A percentile compares a stretch with the other conserved stretches of the same genome.
These are phyloP conservation scores for Nomada fucata DNA, from an alignment of 2,888 invertebrate genomes.

Conservation along the genomic window DNA sequence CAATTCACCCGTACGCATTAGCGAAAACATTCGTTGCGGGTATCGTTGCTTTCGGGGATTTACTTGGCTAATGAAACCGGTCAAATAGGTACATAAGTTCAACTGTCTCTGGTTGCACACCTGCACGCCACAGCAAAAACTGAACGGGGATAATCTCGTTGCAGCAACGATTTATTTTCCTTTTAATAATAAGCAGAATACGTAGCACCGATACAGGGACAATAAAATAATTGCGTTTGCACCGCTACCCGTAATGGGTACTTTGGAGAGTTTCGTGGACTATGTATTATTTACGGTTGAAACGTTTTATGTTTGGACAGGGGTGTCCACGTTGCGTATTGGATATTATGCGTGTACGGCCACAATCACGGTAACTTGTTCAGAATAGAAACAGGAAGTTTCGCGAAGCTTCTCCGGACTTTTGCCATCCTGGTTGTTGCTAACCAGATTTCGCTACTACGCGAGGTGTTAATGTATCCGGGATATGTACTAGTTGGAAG, in stretches of 20 bases:
- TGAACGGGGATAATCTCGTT: not conserved
- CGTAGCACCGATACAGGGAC: not conserved
- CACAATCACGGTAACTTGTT: slow-evolving; percentile 11
- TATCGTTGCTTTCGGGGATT: not conserved
- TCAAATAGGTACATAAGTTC: slow-evolving; percentile 10
- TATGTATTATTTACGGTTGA: not conserved
- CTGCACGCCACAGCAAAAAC: not conserved
- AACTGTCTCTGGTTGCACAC: not conserved
- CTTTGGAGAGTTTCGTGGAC: not conserved
- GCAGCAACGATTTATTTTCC: not conserved
- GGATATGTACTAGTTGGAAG: not conserved
- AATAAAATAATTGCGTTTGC: not conserved
- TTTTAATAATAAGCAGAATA: not conserved
- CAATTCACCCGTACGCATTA: not conserved
- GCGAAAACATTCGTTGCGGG: not conserved
- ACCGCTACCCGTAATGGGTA: not conserved
- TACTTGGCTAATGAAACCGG: slow-evolving; percentile 22
- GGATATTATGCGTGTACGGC: not conserved
- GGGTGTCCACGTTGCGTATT: too few relatives aligned
- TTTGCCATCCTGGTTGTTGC: slow-evolving; percentile 3
- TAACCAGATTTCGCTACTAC: slow-evolving; percentile 33
- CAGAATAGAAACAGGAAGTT: slow-evolving; percentile 22
- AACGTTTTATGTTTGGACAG: not conserved
- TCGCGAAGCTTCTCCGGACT: not conserved
- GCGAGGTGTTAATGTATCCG: slow-evolving; percentile 13